phyloP scores from a whole-genome alignment of 2,113 vertebrate species.

The Pleuronectes platessa region DNA sequence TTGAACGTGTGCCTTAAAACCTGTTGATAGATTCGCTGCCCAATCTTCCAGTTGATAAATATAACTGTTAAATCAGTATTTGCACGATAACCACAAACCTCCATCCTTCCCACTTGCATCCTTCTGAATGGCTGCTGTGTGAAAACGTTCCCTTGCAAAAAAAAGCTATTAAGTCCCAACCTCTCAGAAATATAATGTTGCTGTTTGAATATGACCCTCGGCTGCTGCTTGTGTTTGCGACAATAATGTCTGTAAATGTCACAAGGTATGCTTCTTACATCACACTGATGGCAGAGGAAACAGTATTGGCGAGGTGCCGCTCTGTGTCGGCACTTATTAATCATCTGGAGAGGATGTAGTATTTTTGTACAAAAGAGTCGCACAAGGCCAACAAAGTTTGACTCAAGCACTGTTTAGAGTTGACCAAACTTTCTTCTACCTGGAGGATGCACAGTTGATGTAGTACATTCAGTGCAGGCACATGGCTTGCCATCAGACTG shows the following conservation, averaged over 20 bases:
- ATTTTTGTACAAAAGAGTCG: too few species aligned
- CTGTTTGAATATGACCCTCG: background rate
- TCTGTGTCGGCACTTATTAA: too few species aligned
- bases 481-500: too few species aligned
- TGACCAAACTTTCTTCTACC: too few species aligned
- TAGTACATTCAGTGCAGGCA: too few species aligned
- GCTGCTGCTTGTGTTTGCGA: background rate
- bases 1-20: too few species aligned
- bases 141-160: background rate
- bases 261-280: background rate
- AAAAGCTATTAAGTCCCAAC: background rate
- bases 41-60: background rate
- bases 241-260: background rate
- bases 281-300: too few species aligned
- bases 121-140: slow-evolving; percentile 1
- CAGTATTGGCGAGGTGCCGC: too few species aligned
- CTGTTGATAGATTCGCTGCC: background rate
- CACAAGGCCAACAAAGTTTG: too few species aligned
- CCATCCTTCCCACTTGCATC: background rate
- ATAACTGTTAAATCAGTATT: background rate
- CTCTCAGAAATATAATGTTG: background rate
- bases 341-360: too few species aligned
- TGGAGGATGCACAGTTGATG: too few species aligned
- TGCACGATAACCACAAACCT: background rate
- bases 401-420: too few species aligned